phyloP scores from a whole-genome alignment of 2,113 vertebrate species.

The Anhinga anhinga region DNA sequence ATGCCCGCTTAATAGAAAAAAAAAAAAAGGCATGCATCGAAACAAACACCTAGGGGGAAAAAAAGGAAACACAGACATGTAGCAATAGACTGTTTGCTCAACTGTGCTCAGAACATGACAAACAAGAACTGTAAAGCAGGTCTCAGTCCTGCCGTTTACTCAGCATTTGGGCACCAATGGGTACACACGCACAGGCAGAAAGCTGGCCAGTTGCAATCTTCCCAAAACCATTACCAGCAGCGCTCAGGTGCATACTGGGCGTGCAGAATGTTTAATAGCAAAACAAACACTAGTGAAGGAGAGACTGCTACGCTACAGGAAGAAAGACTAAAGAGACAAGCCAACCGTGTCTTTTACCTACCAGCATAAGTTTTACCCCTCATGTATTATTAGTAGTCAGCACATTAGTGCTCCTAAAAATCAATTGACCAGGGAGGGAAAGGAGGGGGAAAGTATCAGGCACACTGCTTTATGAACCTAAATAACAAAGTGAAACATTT shows the following conservation, averaged over 20 bases:
- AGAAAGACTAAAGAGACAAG: not conserved
- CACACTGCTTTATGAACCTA: not conserved
- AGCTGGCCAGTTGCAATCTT: not conserved
- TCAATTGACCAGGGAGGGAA: not conserved
- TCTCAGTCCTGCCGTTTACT: not conserved
- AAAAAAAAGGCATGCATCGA: not conserved
- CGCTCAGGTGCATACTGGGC: not conserved
- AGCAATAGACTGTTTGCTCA: not conserved
- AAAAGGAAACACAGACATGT: not conserved
- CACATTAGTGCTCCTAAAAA: not conserved
- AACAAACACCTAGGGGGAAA: not conserved
- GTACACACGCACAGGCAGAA: not conserved
- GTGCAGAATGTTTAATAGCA: not conserved
- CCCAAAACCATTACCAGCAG: not conserved
- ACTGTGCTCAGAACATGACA: not conserved
- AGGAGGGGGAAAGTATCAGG: not conserved
- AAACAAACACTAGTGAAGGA: not conserved
- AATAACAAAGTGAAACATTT: not conserved
- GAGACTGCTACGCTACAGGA: not conserved
- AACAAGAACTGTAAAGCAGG: not conserved
- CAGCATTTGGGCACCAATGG: not conserved
- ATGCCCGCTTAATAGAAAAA: not conserved
- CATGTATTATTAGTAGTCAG: not conserved
- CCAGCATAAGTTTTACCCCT: not conserved
- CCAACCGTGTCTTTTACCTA: not conserved